Evolutionary conservation across 1,140 invertebrate species (phyloP), one percentile per base, ranked within the genome.

Genomic region (Philopotamus ludificatus): DNA sequence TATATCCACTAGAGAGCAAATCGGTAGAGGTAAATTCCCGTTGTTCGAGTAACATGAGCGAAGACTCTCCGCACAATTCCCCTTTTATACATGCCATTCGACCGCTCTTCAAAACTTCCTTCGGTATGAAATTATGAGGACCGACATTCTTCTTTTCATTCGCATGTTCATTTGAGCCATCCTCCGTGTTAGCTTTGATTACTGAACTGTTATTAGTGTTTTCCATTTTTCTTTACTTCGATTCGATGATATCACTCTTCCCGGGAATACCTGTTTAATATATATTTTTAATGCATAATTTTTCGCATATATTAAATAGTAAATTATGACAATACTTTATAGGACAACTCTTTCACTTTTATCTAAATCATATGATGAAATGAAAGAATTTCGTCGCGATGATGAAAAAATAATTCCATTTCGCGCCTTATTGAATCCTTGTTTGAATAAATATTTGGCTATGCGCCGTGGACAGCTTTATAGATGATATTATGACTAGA

Each of bases 51-150:
- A 60, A 15, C 23, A 60, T 2, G 15, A 60, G 16, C 1, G 57
- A 60, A 21, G 16, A 23, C 20, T 44, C 1, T 16, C 57, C 57
- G 15, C 9, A 15, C 3, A 60, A 9, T 60, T 60, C 21, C 1
- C 57, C 57, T 26, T 26, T 21, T 10, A 60, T 23, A 28, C 41
- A 60, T 1, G 57, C 57, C n/a, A 47, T 4, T 9, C 57, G 57
- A 2, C 57, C 57, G 16, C 44, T 60, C n/a, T 60, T 60, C 15
- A 60, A 16, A 10, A 60, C 57, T 10, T 60, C 57, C 16, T 60
- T 60, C 15, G 57, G 57, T 26, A 18, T 28, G 57, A 60, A 60
- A n/a, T 26, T 22, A 47, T 21, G 23, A 26, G 57, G 57, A 10
- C 22, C 41, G 9, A 60, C 42, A 7, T 58, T 41, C 8, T 18